Base-by-base conservation (phyloP, 2,797 vertebrate species). In the Tragopan temminckii region DNA sequence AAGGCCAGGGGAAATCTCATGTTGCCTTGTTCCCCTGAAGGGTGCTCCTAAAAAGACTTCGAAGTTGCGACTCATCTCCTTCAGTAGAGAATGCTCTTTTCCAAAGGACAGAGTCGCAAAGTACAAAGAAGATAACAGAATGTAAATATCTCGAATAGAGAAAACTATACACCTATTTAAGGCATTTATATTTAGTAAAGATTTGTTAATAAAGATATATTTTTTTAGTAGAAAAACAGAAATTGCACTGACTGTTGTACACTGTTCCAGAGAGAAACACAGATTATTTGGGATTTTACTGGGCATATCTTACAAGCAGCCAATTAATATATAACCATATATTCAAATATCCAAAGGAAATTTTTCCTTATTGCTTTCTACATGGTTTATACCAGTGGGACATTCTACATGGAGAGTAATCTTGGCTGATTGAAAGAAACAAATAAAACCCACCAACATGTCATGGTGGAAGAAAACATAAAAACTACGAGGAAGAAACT, bases 331-430 rank as follows among this genome's bases (percentile, higher is more conserved):
- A 43, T 53, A 70, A 43, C 0, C 0, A 27, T 48, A 45, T 21
- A 33, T 12, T 69, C 20, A 85, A 78, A 77, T 58, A 68, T 53
- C 12, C 4, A 17, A 71, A 55, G 3, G 33, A 15, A 64, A 18
- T 21, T 77, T 92, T 68, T 64, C 20, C 2, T 35, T 63, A 67
- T 76, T 69, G 5, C 7, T 76, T 64, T 9, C 6, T 75, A n/a
- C 74, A 53, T 21, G 7, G 50, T 38, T 69, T 9, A 18, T 72
- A 77, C 83, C 64, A 76, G 21, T 29, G 62, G 43, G 29, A 68
- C 21, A n/a, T 57, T 76, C 12, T 69, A 31, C 0, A 1, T 2
- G 8, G 3, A 1, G 7, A 1, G 1, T 74, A 67, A 80, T 36
- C 52, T 52, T 66, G 38, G 63, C 18, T 40, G 16, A 88, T 85